These are phyloP conservation scores for Oncopodura yosiiana DNA, from an alignment of 1,140 invertebrate genomes.

Conservation along the genomic window DNA sequence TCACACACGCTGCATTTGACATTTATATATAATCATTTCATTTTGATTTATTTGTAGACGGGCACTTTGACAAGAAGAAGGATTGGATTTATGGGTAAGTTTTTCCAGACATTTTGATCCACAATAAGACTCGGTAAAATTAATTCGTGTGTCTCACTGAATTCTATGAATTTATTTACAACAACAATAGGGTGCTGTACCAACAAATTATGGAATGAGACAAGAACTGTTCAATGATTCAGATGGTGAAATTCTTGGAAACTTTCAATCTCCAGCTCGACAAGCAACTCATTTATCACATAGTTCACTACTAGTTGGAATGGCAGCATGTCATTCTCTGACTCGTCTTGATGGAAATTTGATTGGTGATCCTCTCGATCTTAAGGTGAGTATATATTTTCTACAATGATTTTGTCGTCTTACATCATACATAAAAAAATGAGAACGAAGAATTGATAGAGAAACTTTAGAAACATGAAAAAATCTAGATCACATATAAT, in stretches of 20 bases:
- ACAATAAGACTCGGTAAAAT: not conserved
- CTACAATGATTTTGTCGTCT: not conserved
- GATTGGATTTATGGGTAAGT: conserved; percentile 81
- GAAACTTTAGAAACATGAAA: not conserved
- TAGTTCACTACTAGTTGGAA: conserved; percentile 43
- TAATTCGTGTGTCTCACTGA: not conserved
- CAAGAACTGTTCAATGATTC: not conserved
- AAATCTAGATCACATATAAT: conserved; percentile 3
- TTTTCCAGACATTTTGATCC: conserved; percentile 48
- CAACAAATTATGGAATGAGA: not conserved
- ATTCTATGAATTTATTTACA: conserved; percentile 3
- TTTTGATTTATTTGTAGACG: conserved; percentile 49
- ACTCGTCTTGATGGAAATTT: conserved; percentile 66
- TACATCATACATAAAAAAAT: not conserved
- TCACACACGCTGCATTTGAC: no score
- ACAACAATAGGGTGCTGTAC: not conserved
- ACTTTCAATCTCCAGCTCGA: conserved; percentile 37
- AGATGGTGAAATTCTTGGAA: conserved; percentile 3
- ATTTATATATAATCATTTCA: not conserved
- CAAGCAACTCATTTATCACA: conserved; percentile 25
- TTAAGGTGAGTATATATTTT: conserved; percentile 46
- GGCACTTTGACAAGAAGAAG: conserved; percentile 91
- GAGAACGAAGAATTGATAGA: not conserved
- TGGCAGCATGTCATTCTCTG: conserved; percentile 71
- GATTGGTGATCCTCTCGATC: conserved; percentile 71